phyloP scores from a whole-genome alignment of 2,888 invertebrate species.

The Erebia ligea region DNA sequence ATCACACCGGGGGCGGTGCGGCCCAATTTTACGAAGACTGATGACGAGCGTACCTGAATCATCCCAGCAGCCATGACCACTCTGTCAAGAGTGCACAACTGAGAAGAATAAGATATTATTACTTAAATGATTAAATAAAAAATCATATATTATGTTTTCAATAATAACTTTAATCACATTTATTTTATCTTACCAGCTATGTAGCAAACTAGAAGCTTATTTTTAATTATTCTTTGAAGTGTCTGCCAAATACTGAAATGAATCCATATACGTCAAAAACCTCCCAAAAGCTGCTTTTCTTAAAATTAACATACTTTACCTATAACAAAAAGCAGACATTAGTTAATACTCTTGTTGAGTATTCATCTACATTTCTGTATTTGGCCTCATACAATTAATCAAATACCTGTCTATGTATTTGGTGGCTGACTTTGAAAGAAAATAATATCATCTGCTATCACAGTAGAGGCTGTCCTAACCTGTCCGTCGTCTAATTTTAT shows the following conservation, averaged over 20 bases:
- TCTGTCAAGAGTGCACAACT: too few species aligned
- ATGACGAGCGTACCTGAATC: too few species aligned
- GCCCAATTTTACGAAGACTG: too few species aligned
- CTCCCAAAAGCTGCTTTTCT: neutral
- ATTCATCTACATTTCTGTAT: too few species aligned
- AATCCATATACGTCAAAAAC: neutral
- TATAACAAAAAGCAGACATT: too few species aligned
- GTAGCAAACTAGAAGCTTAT: conserved; percentile 10
- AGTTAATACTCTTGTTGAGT: too few species aligned
- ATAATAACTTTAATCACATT: neutral
- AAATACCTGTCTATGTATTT: conserved; percentile 13
- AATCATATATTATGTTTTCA: neutral
- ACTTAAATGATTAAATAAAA: neutral
- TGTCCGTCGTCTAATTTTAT: conserved; percentile 90
- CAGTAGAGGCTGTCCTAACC: conserved; percentile 87
- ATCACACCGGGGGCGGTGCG: too few species aligned
- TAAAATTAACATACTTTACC: too few species aligned
- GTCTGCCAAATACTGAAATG: neutral
- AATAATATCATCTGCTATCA: conserved; percentile 94
- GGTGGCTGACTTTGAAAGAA: conserved; percentile 85
- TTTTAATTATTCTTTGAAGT: neutral
- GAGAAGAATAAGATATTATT: too few species aligned
- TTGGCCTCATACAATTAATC: neutral
- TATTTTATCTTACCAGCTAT: conserved; percentile 19
- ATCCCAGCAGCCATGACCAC: too few species aligned